Evolutionary conservation across 2,888 invertebrate species (phyloP).

Genomic region (Lasioglossum leucozonium): DNA sequence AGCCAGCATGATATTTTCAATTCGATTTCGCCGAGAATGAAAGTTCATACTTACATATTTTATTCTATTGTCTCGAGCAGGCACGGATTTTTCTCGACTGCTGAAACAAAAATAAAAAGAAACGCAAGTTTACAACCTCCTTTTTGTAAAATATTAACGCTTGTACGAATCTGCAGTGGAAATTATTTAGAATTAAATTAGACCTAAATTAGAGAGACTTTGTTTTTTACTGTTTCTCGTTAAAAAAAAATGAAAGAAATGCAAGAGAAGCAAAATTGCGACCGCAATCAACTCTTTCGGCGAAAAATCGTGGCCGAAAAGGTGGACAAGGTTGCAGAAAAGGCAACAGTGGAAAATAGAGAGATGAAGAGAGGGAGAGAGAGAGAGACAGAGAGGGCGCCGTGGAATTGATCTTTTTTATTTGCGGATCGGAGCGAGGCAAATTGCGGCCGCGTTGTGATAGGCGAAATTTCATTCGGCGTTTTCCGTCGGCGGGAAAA

Average conservation of each 20-base stretch:
- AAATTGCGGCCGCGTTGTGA: constrained; percentile 36
- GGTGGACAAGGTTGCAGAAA: neutral
- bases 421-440: constrained; percentile 16
- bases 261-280: neutral
- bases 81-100: too few species aligned
- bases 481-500: constrained; percentile 26
- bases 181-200: neutral
- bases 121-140: neutral
- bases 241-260: neutral
- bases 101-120: too few species aligned
- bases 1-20: neutral
- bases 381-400: neutral
- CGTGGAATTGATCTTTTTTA: constrained; percentile 5
- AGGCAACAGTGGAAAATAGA: neutral
- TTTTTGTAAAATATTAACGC: too few species aligned
- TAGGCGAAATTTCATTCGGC: constrained; percentile 43
- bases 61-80: neutral
- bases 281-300: neutral
- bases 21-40: neutral
- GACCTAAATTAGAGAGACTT: neutral
- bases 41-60: neutral
- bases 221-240: neutral
- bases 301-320: neutral
- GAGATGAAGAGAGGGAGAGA: neutral
- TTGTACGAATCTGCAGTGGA: too few species aligned